phyloP scores from a whole-genome alignment of 2,888 invertebrate genomes.

The Morpho achilles region DNA sequence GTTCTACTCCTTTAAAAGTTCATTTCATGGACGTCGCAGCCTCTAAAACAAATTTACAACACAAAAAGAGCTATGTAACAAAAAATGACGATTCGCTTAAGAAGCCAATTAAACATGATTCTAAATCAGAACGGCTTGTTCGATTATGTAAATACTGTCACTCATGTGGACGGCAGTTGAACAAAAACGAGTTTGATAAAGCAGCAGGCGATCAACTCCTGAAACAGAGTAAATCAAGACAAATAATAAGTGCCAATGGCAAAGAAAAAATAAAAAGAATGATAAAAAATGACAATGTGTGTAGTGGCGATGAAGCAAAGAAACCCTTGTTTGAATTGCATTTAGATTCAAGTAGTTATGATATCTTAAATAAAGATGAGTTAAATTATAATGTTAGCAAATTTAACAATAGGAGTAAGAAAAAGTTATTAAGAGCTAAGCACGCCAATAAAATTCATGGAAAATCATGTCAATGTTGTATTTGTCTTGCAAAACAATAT shows the following conservation, averaged over 20 bases:
- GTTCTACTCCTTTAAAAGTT: conserved; percentile 15
- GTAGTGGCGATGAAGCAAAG: neutral
- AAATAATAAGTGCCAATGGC: neutral
- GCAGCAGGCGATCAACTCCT: conserved; percentile 23
- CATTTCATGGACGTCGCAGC: conserved; percentile 15
- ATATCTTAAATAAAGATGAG: conserved; percentile 29
- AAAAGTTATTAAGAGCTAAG: conserved; percentile 4
- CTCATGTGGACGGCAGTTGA: conserved; percentile 22
- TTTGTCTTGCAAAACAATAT: conserved; percentile 17
- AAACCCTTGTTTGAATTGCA: conserved; percentile 21
- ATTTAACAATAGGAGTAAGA: conserved; percentile 7
- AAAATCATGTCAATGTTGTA: conserved; percentile 21
- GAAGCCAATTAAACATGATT: conserved; percentile 6
- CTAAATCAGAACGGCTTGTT: conserved; percentile 1
- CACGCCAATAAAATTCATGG: conserved; percentile 4
- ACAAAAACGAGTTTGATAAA: conserved; percentile 23
- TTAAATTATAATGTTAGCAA: conserved; percentile 21
- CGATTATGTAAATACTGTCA: conserved; percentile 22
- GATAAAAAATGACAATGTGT: conserved; percentile 7
- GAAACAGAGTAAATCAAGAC: neutral
- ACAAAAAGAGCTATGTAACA: conserved; percentile 7
- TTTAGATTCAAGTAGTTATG: conserved; percentile 24
- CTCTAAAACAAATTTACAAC: conserved; percentile 1
- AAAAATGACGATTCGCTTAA: neutral
- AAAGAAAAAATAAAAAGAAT: conserved; percentile 8